Base-by-base conservation (phyloP, 2,113 vertebrate genomes). In the Pterocles burchelli region DNA sequence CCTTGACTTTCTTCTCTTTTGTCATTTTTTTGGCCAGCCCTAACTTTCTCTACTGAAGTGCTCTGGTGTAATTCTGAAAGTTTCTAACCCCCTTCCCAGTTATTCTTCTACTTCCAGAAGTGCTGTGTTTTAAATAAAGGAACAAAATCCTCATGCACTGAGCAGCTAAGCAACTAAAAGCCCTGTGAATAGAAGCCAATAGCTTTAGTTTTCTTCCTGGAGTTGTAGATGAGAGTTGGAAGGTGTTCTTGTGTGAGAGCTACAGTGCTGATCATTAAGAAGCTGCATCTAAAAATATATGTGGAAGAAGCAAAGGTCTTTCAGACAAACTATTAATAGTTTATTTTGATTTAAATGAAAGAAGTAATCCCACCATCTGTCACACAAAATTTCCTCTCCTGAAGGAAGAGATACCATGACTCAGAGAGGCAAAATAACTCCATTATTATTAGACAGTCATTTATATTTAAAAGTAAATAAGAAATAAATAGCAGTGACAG, bases 391-490 rank as follows among this genome's bases (percentile, higher is more conserved):
- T 74, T 83, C 67, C 33, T 62, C 74, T 77, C 48, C 13, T 46
- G 13, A 90, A 79, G 31, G 73, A 88, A 62, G 36, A 90, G 46
- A 61, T n/a, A 71, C 7, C 28, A 34, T 92, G 55, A 93, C 85
- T 93, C 83, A 90, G 46, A 71, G 51, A 90, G 33, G 43, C 9
- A 84, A 93, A 92, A 63, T 54, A 74, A 74, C 59, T 88, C 36
- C 5, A 59, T 93, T 83, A 79, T 70, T 93, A 58, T 86, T 80
- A 90, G 51, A n/a, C 22, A 86, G 31, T 38, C 5, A 85, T 54
- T 90, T 89, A 41, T 71, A 70, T 52, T 83, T 94, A 54, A 77
- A 85, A 83, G 31, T 73, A 95, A 88, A 88, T 65, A 66, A 48
- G 26, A 73, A 80, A 96, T 77, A 74, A 90, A 82, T 74, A 74